Base-by-base conservation (phyloP, 2,113 vertebrate genomes). In the Bettongia penicillata region DNA sequence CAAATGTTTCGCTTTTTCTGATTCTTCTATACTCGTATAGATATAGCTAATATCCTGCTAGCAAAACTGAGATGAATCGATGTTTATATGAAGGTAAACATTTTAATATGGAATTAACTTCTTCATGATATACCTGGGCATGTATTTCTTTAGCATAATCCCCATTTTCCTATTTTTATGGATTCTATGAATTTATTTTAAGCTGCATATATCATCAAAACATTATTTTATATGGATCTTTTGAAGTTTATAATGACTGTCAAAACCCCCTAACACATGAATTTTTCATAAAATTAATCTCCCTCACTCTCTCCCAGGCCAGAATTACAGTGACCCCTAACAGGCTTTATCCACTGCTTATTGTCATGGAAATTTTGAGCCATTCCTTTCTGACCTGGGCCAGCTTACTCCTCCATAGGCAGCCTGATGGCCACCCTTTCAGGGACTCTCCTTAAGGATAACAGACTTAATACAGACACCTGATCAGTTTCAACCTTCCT, bases 31-130 rank as follows among this genome's bases (percentile, higher is more conserved):
- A 84, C 19, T 8, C 43, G 61, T 50, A 77, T 26, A 90, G 1
- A 1, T 24, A 94, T 53, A 6, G 31, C n/a, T 84, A 90, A 94
- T 37, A 89, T 2, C 24, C 53, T 5, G 95, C 89, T 53, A 93
- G 51, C 6, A 51, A 94, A 92, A 92, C 11, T 10, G 3, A 93
- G 92, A 93, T 92, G 90, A 90, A 43, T 52, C 55, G 77, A 2
- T 91, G 11, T 55, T 48, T 93, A 23, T 84, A 43, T 23, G 6
- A 43, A 84, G 23, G 53, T 14, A 93, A 91, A 90, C 47, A 90
- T 55, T 92, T 96, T 94, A n/a, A 91, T 94, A 91, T 51, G n/a
- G 7, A 95, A 89, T 52, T 11, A 50, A 10, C 53, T 94, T 95
- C 57, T 93, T 5, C 14, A 77, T 5, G 55, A 84, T 0, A 89